These are phyloP conservation scores for Dicentrarchus labrax DNA, from an alignment of 2,113 vertebrate genomes.

Conservation along the genomic window DNA sequence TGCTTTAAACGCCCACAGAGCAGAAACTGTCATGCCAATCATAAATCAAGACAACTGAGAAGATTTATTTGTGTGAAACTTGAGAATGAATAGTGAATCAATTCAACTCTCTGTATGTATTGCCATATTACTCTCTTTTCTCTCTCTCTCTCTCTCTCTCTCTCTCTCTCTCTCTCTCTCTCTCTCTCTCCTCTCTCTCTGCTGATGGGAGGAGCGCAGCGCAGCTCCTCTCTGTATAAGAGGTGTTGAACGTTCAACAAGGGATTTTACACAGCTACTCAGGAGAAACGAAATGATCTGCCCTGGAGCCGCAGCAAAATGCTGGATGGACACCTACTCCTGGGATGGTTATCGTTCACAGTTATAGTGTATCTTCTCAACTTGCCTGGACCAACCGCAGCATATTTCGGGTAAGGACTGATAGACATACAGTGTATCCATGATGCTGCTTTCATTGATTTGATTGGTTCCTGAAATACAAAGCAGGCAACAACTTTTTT, in stretches of 20 bases:
- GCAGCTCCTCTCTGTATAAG: conserved; percentile 85
- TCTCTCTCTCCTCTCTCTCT: conserved; percentile 33
- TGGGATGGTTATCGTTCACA: conserved; percentile 91
- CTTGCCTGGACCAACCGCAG: conserved; percentile 85
- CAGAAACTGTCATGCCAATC: conserved; percentile 53
- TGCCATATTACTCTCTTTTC: conserved; percentile 46
- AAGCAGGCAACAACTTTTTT: conserved; percentile 31
- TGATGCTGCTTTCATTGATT: conserved; percentile 68
- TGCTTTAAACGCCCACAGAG: conserved; percentile 20
- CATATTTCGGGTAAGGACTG: conserved; percentile 90
- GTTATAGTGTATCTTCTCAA: conserved; percentile 87
- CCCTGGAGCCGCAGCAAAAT: conserved; percentile 93
- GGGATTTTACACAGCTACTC: conserved; percentile 86
- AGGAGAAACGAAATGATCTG: conserved; percentile 93
- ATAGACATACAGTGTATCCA: conserved; percentile 30
- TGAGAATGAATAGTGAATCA: conserved; percentile 67
- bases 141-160: conserved; percentile 11
- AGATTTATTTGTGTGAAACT: conserved; percentile 53
- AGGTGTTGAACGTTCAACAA: conserved; percentile 80
- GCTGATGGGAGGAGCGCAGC: conserved; percentile 82
- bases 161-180: conserved; percentile 29
- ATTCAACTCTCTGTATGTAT: conserved; percentile 39
- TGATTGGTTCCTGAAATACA: conserved; percentile 59
- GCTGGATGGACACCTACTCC: conserved; percentile 94
- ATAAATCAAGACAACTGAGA: conserved; percentile 52